Conservation (phyloP, 2,888 invertebrate genomes). For the Leptura quadrifasciata region DNA sequence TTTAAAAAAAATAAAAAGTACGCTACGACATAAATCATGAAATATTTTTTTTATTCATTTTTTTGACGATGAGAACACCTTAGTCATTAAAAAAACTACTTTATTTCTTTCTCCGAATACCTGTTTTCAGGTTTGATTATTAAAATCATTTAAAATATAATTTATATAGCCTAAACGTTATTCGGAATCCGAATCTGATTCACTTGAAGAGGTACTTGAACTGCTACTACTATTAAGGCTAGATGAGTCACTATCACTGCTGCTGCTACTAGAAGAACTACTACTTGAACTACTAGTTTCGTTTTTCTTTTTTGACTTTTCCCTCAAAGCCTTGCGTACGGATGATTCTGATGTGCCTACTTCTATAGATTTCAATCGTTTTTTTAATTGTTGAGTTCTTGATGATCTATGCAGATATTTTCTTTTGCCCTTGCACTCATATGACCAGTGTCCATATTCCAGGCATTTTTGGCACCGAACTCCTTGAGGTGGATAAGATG, state of each 20-base stretch:
- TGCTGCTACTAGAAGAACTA: slow-evolving; percentile 48
- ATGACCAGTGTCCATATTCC: slow-evolving; percentile 96
- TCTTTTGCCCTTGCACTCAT: slow-evolving; percentile 92
- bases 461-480: slow-evolving; percentile 94
- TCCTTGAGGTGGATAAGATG: slow-evolving; percentile 82
- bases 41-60: not conserved
- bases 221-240: slow-evolving; percentile 51
- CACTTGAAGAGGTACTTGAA: slow-evolving; percentile 39
- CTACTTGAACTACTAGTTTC: slow-evolving; percentile 51
- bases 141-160: not conserved
- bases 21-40: not conserved
- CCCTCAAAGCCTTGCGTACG: slow-evolving; percentile 39
- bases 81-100: not conserved
- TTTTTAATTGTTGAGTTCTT: slow-evolving; percentile 87
- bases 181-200: slow-evolving; percentile 32
- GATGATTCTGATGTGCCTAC: slow-evolving; percentile 59
- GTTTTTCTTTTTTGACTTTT: slow-evolving; percentile 51
- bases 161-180: slow-evolving; percentile 5
- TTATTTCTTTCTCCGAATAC: not conserved
- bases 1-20: too few relatives aligned
- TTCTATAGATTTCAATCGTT: slow-evolving; percentile 75
- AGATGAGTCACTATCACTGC: slow-evolving; percentile 50
- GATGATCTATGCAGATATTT: slow-evolving; percentile 91
- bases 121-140: not conserved
- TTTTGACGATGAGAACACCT: not conserved